A percentile compares a stretch with the other conserved stretches of the same genome.
Evolutionary conservation across 1,140 invertebrate species (phyloP).

Genomic region (Micrasema minimum): DNA sequence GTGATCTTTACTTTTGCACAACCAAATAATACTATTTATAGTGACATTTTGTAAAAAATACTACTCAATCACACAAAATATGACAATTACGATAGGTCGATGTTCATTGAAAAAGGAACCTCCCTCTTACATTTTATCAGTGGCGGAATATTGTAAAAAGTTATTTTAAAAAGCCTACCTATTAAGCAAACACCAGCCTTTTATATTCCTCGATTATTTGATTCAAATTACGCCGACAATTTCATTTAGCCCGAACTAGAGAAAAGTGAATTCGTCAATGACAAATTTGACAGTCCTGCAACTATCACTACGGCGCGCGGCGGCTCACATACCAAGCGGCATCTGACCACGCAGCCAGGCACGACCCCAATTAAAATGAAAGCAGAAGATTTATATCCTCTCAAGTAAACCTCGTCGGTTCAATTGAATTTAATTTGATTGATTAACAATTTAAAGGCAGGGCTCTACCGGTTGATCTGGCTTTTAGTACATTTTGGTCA

Average conservation of each 20-base stretch:
- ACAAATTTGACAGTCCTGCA: constrained; percentile 47
- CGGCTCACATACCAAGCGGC: constrained; percentile 43
- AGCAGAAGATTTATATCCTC: constrained; percentile 22
- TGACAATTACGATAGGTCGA: constrained; percentile 33
- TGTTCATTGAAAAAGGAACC: constrained; percentile 41
- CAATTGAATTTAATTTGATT: constrained; percentile 23
- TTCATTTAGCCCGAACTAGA: constrained; percentile 41
- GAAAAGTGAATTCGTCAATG: constrained; percentile 46
- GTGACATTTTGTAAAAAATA: constrained; percentile 32
- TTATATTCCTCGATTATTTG: constrained; percentile 30
- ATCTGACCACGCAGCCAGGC: constrained; percentile 44
- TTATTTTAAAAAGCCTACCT: constrained; percentile 29
- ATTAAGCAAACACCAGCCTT: constrained; percentile 34
- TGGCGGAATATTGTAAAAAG: constrained; percentile 7
- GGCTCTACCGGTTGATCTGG: constrained; percentile 23
- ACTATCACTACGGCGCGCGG: constrained; percentile 37
- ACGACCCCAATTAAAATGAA: constrained; percentile 31
- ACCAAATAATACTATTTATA: constrained; percentile 23
- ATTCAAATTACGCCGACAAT: constrained; percentile 39
- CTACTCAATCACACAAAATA: constrained; percentile 34
- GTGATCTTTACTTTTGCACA: background rate
- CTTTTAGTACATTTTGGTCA: background rate
- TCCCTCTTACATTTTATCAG: constrained; percentile 37
- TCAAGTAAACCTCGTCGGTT: background rate
- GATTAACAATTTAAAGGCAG: constrained; percentile 27